phyloP scores from a whole-genome alignment of 2,888 invertebrate genomes.

The Embidobia sp. region DNA sequence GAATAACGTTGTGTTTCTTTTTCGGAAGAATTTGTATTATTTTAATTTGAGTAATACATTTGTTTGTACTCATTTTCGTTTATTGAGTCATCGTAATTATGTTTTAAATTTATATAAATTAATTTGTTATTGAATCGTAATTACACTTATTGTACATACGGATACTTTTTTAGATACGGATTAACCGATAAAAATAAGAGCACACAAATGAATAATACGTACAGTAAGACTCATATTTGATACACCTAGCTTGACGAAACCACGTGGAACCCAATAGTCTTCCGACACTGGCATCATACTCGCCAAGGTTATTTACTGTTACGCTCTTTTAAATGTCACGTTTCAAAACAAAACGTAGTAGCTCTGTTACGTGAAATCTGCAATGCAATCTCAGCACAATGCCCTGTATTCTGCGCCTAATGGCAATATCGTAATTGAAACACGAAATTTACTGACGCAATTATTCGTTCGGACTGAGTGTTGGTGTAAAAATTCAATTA shows the following conservation, averaged over 20 bases:
- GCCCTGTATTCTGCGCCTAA: background rate
- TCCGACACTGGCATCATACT: slow-evolving; percentile 66
- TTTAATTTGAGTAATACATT: no score
- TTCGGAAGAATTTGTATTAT: no score
- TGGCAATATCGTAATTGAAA: slow-evolving; percentile 13
- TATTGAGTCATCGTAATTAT: no score
- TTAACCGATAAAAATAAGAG: no score
- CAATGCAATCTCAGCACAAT: slow-evolving; percentile 18
- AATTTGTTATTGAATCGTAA: no score
- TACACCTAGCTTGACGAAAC: slow-evolving; percentile 25
- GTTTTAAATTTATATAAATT: no score
- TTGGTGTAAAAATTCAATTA: no score
- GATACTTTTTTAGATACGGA: no score
- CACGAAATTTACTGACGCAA: slow-evolving; percentile 5
- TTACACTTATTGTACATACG: no score
- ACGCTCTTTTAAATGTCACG: slow-evolving; percentile 35
- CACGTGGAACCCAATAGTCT: slow-evolving; percentile 46
- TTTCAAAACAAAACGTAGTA: slow-evolving; percentile 32
- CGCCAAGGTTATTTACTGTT: slow-evolving; percentile 65
- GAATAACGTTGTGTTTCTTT: no score
- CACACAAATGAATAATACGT: no score
- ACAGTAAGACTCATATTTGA: background rate
- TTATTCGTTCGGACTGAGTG: background rate
- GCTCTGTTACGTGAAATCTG: slow-evolving; percentile 20
- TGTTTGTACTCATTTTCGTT: no score